Base-by-base conservation (phyloP, 2,888 invertebrate genomes). In the Lasioglossum vierecki region DNA sequence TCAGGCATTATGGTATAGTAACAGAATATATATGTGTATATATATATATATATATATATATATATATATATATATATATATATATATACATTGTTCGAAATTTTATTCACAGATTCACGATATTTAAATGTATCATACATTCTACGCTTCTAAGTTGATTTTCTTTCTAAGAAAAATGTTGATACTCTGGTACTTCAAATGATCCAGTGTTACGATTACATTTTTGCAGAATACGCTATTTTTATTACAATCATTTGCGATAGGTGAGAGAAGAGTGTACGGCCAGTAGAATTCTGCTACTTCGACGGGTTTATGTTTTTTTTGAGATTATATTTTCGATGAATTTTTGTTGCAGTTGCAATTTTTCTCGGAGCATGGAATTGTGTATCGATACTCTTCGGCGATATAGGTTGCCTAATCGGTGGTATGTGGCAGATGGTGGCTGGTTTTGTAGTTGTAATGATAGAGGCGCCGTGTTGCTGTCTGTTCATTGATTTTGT, bases 401-500 rank as follows among this genome's bases (percentile, higher is more conserved):
- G 96, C 63, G 94, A 96, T 89, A 96, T 97, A 71, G 86, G 93
- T 68, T 97, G 98, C 94, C 95, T 98, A 82, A 95, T 98, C 74
- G 96, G 97, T 77, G 98, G 98, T 86, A 96, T 98, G 92, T 97
- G 97, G 96, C 98, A 98, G 96, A 98, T 98, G 97, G 93, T 98
- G 87, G 97, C 98, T 86, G 99, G 99, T 66, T 98, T 99, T 95
- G 93, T 98, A 86, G 97, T 98, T 85, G 96, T 99, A 91, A 97
- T 98, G 71, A 96, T 99, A 92, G 99, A 99, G 95, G 99, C 99
- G 66, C 99, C 99, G 0, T 99, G 98, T 95, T 99, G 99, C 95
- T 99, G 99, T 95, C 96, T 98, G 95, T 99, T 99, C 95, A 97
- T 99, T 89, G 99, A 99, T 94, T 98, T 98, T 96, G 98, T 99